These are phyloP conservation scores for Camponotus floridanus DNA, from an alignment of 1,140 invertebrate genomes.

Conservation along the genomic window DNA sequence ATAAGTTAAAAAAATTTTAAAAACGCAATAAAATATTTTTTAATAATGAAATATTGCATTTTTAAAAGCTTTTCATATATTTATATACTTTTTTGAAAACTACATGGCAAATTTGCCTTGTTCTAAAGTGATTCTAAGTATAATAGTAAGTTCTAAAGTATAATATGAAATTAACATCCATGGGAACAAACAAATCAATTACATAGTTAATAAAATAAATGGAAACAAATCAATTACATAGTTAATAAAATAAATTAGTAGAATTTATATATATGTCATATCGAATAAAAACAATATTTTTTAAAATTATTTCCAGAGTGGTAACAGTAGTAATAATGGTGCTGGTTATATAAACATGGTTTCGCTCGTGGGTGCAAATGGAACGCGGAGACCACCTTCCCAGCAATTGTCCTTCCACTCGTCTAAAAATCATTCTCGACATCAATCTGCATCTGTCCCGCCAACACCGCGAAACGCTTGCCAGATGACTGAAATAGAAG, in stretches of 20 bases:
- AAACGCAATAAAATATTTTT: background rate
- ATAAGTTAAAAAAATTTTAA: background rate
- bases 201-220: background rate
- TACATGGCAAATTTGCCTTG: background rate
- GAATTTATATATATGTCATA: background rate
- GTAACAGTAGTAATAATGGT: constrained; percentile 79
- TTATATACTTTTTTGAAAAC: background rate
- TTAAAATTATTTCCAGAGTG: constrained; percentile 74
- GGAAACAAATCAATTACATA: background rate
- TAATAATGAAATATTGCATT: background rate
- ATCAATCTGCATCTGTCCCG: constrained; percentile 69
- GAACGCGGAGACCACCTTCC: constrained; percentile 73
- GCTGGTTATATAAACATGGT: constrained; percentile 75
- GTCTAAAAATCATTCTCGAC: constrained; percentile 80
- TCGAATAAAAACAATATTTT: background rate
- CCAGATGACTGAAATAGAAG: constrained; percentile 76
- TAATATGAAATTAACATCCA: background rate
- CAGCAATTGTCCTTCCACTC: constrained; percentile 83
- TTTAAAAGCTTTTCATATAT: background rate
- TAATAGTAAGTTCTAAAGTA: too few species aligned
- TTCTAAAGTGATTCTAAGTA: background rate
- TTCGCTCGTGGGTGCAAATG: constrained; percentile 48
- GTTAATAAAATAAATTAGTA: background rate
- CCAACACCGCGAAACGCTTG: constrained; percentile 75
- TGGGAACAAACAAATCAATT: background rate